Evolutionary conservation across 2,113 vertebrate genomes (phyloP), one percentile per base, ranked within the genome.

Genomic region (Prunella fulvescens): DNA sequence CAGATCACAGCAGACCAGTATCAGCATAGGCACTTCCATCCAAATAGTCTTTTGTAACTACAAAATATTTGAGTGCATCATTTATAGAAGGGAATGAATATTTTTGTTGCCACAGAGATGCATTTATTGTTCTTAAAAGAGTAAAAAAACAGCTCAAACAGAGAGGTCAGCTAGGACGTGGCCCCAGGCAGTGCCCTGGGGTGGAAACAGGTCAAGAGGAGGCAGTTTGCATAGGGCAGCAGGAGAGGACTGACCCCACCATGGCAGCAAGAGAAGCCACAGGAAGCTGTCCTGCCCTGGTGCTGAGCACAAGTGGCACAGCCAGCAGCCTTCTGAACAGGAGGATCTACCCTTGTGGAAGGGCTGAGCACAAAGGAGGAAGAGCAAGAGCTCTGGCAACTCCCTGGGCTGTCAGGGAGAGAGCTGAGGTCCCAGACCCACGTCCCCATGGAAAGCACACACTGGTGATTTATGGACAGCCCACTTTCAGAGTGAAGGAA

Each of bases 401-500:
- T 84, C 54, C 0, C 0, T 0, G 3, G 33, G 48, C 54, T 51
- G 37, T 40, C n/a, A 65, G 37, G 7, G 57, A 81, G 35, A 88
- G 51, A 66, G 73, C 64, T 2, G 9, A 89, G 33, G 37, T 84
- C 51, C 57, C 61, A 60, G n/a, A 79, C 42, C 50, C 66, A 42
- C 24, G 48, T 81, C 50, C 24, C 45, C 1, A 4, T 3, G 39
- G 88, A 80, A 87, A 92, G 74, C 50, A 87, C 6, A 1, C 0
- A 5, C 14, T 29, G 54, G 53, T 85, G 91, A 92, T 92, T 89
- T 90, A 94, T 28, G 54, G 71, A 70, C 60, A 92, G 51, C 39
- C 77, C 47, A 61, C 72, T 90, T 88, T 85, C 26, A 93, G 79
- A 84, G 67, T 14, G 48, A 78, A 64, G 81, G 58, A 89, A 88